Conservation (phyloP, 1,140 invertebrate genomes). For the Drosophila nasuta region DNA sequence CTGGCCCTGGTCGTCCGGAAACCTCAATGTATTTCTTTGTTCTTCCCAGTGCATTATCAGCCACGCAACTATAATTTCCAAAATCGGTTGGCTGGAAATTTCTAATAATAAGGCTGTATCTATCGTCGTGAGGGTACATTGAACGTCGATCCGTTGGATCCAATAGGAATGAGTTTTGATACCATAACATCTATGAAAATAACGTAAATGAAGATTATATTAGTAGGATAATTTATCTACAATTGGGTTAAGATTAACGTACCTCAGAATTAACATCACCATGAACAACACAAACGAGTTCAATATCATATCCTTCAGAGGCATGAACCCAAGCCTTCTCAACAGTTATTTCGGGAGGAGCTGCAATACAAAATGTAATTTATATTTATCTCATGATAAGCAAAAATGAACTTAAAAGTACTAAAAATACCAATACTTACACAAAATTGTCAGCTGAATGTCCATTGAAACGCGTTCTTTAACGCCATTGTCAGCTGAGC, state of each 20-base stretch:
- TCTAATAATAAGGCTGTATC: conserved; percentile 86
- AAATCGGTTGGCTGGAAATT: conserved; percentile 87
- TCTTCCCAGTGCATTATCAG: conserved; percentile 85
- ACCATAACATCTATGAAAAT: conserved; percentile 86
- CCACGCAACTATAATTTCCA: conserved; percentile 87
- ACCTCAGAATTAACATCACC: conserved; percentile 85
- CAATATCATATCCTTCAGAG: conserved; percentile 85
- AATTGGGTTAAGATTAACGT: conserved; percentile 37
- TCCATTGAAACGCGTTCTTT: conserved; percentile 87
- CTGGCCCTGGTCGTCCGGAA: conserved; percentile 85
- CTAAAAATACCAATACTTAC: conserved; percentile 79
- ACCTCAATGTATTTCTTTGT: conserved; percentile 86
- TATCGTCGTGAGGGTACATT: conserved; percentile 86
- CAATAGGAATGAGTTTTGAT: conserved; percentile 86
- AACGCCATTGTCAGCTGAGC: conserved; percentile 88
- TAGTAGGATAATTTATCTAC: neutral
- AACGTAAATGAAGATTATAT: conserved; percentile 1
- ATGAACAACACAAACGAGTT: conserved; percentile 86
- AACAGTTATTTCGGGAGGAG: conserved; percentile 86
- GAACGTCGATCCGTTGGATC: conserved; percentile 86
- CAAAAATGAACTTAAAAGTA: neutral
- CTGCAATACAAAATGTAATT: conserved; percentile 54
- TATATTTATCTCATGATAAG: neutral
- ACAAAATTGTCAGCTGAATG: conserved; percentile 87
- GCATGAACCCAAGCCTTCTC: conserved; percentile 86